Evolutionary conservation across 2,113 vertebrate genomes (phyloP), one percentile per base, ranked within the genome.

Genomic region (Aptenodytes patagonicus): DNA sequence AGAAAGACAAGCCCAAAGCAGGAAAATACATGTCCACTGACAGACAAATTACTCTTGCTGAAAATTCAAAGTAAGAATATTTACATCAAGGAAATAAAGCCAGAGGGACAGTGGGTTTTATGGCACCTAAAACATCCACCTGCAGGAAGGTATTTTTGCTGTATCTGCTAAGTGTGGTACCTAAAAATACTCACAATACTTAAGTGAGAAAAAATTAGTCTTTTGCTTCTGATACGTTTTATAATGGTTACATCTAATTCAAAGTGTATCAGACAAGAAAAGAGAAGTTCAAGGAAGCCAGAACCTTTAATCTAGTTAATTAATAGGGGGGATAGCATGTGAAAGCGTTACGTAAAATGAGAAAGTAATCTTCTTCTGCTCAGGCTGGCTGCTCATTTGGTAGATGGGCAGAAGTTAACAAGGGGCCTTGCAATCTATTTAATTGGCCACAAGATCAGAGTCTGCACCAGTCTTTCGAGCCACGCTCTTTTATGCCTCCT

Each of bases 261-360:
- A 88, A 95, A 95, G 75, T 2, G 20, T 73, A 85, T 51, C 91
- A 96, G 87, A 66, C 73, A 89, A 90, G 78, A 90, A 87, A 93
- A 77, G 62, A 68, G 10, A 25, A 85, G 70, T 76, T 85, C 75
- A 87, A 72, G 73, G 78, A 66, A 84, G 87, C 71, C 93, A 90
- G 68, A 93, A 77, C 64, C 75, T 94, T 96, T 95, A 91, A 77
- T 90, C 84, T 75, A 77, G 46, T 75, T 95, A 96, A 96, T 96
- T 97, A 96, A 86, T 10, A 55, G 32, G 7, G 46, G 62, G 61
- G 17, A 55, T 3, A 94, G 70, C 46, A 46, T 46, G 51, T 70
- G 85, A 94, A 94, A 90, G 87, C 82, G n/a, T 68, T 61, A 51
- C 25, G 76, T 75, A 83, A 94, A 95, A 96, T 2, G 58, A 80